Evolutionary conservation across 2,113 vertebrate species (phyloP).

Genomic region (Polypterus bichir): DNA sequence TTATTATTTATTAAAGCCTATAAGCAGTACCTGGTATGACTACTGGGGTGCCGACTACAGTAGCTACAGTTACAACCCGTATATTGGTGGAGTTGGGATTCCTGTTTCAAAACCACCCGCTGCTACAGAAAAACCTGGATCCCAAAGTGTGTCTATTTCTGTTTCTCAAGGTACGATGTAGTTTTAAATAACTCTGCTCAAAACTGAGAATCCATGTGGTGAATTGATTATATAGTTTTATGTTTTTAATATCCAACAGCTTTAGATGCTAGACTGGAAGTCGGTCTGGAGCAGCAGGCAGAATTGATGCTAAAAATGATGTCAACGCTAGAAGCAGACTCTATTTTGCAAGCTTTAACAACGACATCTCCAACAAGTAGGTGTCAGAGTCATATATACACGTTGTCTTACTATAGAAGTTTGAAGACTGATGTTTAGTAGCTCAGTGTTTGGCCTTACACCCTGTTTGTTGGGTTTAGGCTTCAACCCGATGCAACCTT

Average conservation of each 20-base stretch:
- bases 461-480: too few species aligned
- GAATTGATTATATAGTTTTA: neutral
- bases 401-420: too few species aligned
- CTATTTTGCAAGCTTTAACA: slow-evolving; percentile 87
- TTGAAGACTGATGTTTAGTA: too few species aligned
- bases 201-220: neutral
- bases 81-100: slow-evolving; percentile 86
- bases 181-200: neutral
- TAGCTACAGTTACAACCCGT: slow-evolving; percentile 92
- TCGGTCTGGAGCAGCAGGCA: slow-evolving; percentile 93
- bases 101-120: slow-evolving; percentile 82
- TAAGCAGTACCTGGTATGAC: slow-evolving; percentile 98
- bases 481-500: too few species aligned
- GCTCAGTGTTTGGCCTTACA: too few species aligned
- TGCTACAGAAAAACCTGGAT: slow-evolving; percentile 77
- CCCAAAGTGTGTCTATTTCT: slow-evolving; percentile 83
- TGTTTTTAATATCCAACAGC: slow-evolving; percentile 42
- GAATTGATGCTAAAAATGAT: slow-evolving; percentile 99
- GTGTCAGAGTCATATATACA: neutral
- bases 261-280: slow-evolving; percentile 87
- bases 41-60: slow-evolving; percentile 97
- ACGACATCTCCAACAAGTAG: slow-evolving; percentile 80
- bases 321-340: slow-evolving; percentile 94
- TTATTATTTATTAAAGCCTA: slow-evolving; percentile 55
- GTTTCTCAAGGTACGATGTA: slow-evolving; percentile 79